Base-by-base conservation (phyloP, 2,113 vertebrate species). In the Craseonycteris thonglongyai region DNA sequence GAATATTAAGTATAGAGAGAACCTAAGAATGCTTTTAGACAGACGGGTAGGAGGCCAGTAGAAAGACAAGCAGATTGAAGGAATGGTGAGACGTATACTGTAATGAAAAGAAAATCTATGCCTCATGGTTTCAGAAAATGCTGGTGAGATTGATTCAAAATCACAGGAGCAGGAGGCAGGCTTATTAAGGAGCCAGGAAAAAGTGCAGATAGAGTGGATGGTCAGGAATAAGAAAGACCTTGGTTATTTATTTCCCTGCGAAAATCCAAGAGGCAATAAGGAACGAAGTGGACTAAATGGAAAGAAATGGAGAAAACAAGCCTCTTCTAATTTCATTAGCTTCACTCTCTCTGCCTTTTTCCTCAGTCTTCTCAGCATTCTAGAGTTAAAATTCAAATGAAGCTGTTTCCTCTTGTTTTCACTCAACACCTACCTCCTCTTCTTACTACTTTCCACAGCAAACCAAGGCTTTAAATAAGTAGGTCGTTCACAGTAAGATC, bases 1-100 rank as follows among this genome's bases (percentile, higher is more conserved):
- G 94, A 89, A 65, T 89, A 45, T 69, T 83, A 94, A 91, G 35
- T 78, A 33, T 11, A 69, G 78, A 66, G 72, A 71, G 79, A 91
- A 85, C 22, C 63, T 26, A 86, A 69, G 74, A 79, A 82, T 74
- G 49, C 47, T 40, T 94, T 86, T 58, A 80, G 88, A 74, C 56
- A 83, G 90, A 54, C 59, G 75, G 90, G 13, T 78, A 54, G 83
- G 90, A 89, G 51, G 51, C 22, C 7, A 76, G 49, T n/a, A 82
- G 66, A n/a, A n/a, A 94, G 61, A 68, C 2, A 24, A 65, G 79
- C 38, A 35, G 86, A 79, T 9, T 79, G 92, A 87, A 83, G 78
- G 75, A 59, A 49, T 51, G 14, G 63, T 35, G 69, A 78, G 81
- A 78, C 47, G 11, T 65, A 9, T 45, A 33, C 42, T 9, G 11